phyloP scores from a whole-genome alignment of 2,797 vertebrate species.

The Pteropus rufus region DNA sequence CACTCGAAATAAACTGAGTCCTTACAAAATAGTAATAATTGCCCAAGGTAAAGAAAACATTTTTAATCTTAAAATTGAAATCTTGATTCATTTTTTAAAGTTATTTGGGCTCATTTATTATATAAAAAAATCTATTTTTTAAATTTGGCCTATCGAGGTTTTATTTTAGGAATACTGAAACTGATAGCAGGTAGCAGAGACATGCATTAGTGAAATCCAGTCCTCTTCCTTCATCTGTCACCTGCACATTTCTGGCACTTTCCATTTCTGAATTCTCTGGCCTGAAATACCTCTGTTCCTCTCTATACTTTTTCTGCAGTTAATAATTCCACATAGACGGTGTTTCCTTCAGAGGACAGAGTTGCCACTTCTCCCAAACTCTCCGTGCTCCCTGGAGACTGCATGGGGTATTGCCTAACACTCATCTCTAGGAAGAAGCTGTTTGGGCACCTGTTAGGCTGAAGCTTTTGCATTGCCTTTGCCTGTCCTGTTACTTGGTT shows the following conservation, averaged over 20 bases:
- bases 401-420: background rate
- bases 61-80: background rate
- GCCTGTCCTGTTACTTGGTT: background rate
- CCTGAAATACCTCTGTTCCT: background rate
- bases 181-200: background rate
- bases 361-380: background rate
- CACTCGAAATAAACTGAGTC: constrained; percentile 1
- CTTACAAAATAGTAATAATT: background rate
- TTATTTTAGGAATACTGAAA: constrained; percentile 19
- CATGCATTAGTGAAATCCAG: background rate
- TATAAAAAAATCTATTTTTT: background rate
- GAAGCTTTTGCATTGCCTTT: constrained; percentile 18
- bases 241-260: background rate
- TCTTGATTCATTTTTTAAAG: background rate
- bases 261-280: background rate
- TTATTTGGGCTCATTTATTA: background rate
- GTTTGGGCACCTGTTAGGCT: background rate
- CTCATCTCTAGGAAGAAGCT: background rate
- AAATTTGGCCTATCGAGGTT: background rate
- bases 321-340: background rate
- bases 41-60: background rate
- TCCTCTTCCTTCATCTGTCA: background rate
- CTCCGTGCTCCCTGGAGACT: background rate
- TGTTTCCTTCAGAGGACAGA: background rate
- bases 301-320: background rate